Evolutionary conservation across 2,797 vertebrate species (phyloP), one percentile per base, ranked within the genome.

Genomic region (Mycteria americana): DNA sequence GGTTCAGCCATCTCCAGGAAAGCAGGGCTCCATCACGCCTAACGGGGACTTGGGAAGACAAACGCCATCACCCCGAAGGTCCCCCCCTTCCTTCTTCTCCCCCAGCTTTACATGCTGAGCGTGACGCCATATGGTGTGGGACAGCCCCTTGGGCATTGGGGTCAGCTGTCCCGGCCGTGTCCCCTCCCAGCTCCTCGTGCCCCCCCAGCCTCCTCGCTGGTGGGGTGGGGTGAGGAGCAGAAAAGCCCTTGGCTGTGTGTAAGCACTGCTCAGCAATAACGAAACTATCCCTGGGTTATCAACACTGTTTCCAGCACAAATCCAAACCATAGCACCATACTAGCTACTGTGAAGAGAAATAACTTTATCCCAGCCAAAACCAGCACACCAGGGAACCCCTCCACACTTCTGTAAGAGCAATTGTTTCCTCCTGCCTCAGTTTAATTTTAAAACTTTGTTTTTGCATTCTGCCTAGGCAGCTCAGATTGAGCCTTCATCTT

Each of bases 351-450:
- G n/a, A 7, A 35, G 57, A 11, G 12, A 17, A 60, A 11, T 11
- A 60, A 37, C 23, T 60, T 24, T 18, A 4, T 1, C n/a, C 57
- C 57, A 60, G 57, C 10, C 57, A 25, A 60, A 6, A 25, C 5
- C 57, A 60, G n/a, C 57, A 18, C 24, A 37, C 24, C 35, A 37
- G 53, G 16, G 9, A 93, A 41, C 18, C 8, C 7, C 60, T 35
- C 25, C 21, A 14, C 0, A 0, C 10, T 65, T 70, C 63, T 1
- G 0, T 2, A 57, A 48, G 17, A 43, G 23, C 51, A 18, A 48
- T 22, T 31, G 8, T n/a, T 76, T 77, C 50, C 30, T 80, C 39
- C 53, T 60, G 25, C 48, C 56, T 60, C 27, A 6, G 18, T 28
- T 65, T 30, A 22, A 48, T 19, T 56, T 48, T 19, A 43, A 85